These are phyloP conservation scores for Toxotes chatareus DNA, from an alignment of 2,113 vertebrate species.

Conservation along the genomic window DNA sequence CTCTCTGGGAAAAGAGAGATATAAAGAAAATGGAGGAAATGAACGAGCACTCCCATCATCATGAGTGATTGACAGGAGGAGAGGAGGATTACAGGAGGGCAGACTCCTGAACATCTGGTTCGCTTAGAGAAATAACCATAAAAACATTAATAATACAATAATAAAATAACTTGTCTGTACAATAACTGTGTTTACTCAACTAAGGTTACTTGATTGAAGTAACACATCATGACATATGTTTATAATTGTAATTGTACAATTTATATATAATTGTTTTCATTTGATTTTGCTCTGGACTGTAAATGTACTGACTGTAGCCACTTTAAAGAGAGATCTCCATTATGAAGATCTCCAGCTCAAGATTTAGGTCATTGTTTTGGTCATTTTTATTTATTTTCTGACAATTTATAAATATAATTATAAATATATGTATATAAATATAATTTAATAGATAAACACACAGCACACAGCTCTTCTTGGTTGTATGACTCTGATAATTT, in stretches of 20 bases:
- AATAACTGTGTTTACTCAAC: too few species aligned
- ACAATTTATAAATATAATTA: neutral
- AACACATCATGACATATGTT: too few species aligned
- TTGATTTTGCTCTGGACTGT: neutral
- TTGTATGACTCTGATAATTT: too few species aligned
- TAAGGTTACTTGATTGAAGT: neutral
- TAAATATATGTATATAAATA: neutral
- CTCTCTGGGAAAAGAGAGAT: slow-evolving; percentile 39
- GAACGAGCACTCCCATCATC: neutral
- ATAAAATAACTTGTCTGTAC: neutral
- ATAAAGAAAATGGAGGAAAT: slow-evolving; percentile 15
- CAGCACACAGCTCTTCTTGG: neutral
- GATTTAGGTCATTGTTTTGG: neutral
- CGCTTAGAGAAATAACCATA: too few species aligned
- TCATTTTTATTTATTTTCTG: neutral
- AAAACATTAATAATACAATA: neutral
- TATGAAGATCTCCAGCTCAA: neutral
- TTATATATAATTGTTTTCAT: neutral
- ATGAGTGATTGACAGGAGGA: slow-evolving; percentile 11
- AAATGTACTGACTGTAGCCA: neutral
- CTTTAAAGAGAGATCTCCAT: neutral
- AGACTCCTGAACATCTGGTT: neutral
- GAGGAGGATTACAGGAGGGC: neutral
- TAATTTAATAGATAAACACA: neutral
- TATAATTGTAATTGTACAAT: too few species aligned